A percentile compares a stretch with the other conserved stretches of the same genome.
phyloP scores from a whole-genome alignment of 2,113 vertebrate genomes.

The Melanerpes aurifrons region DNA sequence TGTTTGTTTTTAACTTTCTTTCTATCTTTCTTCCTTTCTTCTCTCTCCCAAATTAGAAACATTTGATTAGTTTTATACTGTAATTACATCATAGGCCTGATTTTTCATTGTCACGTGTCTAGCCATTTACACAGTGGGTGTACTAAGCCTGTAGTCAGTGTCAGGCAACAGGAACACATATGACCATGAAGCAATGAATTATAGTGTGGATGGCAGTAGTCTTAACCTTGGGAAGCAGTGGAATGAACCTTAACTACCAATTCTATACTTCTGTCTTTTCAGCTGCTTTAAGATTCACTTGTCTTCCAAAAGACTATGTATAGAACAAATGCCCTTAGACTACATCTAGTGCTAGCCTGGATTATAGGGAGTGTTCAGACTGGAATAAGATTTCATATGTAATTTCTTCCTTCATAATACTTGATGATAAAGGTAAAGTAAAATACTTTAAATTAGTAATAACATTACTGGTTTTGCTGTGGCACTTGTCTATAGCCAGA shows the following conservation, averaged over 20 bases:
- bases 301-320: background rate
- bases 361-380: background rate
- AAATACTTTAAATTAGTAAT: background rate
- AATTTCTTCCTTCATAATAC: background rate
- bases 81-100: background rate
- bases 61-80: background rate
- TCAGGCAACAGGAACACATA: background rate
- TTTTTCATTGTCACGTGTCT: slow-evolving; percentile 4
- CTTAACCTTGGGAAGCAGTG: background rate
- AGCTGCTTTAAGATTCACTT: background rate
- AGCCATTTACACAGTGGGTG: background rate
- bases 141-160: background rate
- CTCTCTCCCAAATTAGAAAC: background rate
- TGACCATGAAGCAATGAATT: background rate
- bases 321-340: background rate
- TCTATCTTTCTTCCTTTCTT: background rate
- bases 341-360: background rate
- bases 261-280: background rate
- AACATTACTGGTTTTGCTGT: background rate
- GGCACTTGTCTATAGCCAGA: background rate
- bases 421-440: background rate
- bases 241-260: background rate
- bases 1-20: background rate
- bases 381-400: background rate
- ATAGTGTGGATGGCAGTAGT: background rate